phyloP scores from a whole-genome alignment of 2,888 invertebrate species.

The Lasioglossum marginatum region DNA sequence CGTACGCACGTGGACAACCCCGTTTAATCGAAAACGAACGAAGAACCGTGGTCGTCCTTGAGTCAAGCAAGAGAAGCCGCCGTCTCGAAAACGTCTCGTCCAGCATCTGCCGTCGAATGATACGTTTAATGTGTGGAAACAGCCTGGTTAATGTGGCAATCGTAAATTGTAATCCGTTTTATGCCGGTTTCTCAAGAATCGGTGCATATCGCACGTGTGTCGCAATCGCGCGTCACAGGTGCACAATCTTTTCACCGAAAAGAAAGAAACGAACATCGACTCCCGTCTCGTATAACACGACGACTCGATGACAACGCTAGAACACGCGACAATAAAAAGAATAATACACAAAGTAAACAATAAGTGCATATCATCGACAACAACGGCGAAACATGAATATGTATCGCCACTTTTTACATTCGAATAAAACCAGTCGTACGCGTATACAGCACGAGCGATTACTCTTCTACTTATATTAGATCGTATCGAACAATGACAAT shows the following conservation, averaged over 20 bases:
- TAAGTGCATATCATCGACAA: background rate
- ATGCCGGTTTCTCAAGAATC: background rate
- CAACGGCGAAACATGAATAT: background rate
- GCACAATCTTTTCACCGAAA: background rate
- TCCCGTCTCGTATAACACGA: background rate
- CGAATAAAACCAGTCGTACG: background rate
- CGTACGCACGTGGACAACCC: conserved; percentile 42
- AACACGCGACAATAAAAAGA: background rate
- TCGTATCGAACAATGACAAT: background rate
- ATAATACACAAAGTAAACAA: background rate
- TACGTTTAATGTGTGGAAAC: conserved; percentile 41
- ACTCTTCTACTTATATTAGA: background rate
- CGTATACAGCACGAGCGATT: background rate
- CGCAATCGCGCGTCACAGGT: background rate
- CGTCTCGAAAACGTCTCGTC: conserved; percentile 41
- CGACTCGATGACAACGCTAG: background rate
- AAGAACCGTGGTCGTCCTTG: conserved; percentile 57
- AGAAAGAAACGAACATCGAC: background rate
- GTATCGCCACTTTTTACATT: background rate
- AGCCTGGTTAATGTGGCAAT: conserved; percentile 35
- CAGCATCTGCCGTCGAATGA: conserved; percentile 16
- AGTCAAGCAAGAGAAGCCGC: background rate
- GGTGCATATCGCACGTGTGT: background rate
- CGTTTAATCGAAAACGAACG: conserved; percentile 22
- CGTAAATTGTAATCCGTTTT: conserved; percentile 24